These are phyloP conservation scores for Watsonalla cultraria DNA, from an alignment of 2,888 invertebrate genomes.

Conservation along the genomic window DNA sequence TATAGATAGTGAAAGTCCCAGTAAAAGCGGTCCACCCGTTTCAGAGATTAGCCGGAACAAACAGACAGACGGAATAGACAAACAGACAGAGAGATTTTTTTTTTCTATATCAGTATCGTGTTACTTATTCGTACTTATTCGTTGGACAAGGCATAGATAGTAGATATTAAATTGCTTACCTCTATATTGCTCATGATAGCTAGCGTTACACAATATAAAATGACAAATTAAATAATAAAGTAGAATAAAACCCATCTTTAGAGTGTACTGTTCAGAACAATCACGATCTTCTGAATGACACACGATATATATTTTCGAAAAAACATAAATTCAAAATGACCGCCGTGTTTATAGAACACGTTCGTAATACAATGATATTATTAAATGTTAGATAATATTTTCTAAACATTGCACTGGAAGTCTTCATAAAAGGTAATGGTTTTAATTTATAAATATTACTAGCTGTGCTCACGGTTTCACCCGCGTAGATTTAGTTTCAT, in stretches of 20 bases:
- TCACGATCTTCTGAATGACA: neutral
- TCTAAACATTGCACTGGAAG: neutral
- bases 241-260: slow-evolving; percentile 15
- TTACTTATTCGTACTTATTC: no score
- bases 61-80: no score
- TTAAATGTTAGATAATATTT: neutral
- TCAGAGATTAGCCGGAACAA: no score
- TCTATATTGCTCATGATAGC: slow-evolving; percentile 63
- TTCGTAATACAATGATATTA: neutral
- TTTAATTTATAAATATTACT: no score
- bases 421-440: no score
- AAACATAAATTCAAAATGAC: neutral
- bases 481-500: no score
- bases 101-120: no score
- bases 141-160: no score
- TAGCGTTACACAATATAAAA: slow-evolving; percentile 33
- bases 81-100: no score
- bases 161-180: slow-evolving; percentile 30
- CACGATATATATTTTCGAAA: neutral
- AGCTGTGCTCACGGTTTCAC: no score
- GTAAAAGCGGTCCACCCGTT: no score
- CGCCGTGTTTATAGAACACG: neutral
- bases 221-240: slow-evolving; percentile 14
- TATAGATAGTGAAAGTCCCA: no score
- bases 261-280: neutral